Evolutionary conservation across 2,797 vertebrate species (phyloP).

Genomic region (Syngnathus acus): DNA sequence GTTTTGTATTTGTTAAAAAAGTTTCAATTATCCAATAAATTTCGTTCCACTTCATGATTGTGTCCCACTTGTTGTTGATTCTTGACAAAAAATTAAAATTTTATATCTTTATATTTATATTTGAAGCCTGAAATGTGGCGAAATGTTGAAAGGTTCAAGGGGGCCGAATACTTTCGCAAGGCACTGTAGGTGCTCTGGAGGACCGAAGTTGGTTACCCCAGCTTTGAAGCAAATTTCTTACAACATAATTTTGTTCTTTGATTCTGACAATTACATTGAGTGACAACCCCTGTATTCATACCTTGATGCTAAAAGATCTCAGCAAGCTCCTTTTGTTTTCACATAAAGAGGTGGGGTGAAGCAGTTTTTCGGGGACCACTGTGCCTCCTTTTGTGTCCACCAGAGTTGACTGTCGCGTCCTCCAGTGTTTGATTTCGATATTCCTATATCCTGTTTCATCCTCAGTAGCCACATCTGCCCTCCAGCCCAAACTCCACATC

Average conservation of each 20-base stretch:
- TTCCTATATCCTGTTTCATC: background rate
- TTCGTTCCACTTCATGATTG: too few species aligned
- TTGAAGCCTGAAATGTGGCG: too few species aligned
- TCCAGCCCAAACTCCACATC: background rate
- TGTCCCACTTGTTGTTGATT: too few species aligned
- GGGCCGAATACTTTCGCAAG: too few species aligned
- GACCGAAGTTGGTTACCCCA: too few species aligned
- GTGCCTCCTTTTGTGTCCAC: background rate
- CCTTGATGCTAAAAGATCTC: conserved; percentile 80
- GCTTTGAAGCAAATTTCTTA: background rate
- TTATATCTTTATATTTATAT: too few species aligned
- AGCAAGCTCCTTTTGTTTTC: conserved; percentile 65
- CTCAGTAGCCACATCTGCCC: background rate
- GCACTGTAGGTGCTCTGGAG: too few species aligned
- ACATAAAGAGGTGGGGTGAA: conserved; percentile 10
- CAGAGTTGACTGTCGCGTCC: background rate
- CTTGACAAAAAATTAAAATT: too few species aligned
- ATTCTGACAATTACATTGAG: background rate
- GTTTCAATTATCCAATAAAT: too few species aligned
- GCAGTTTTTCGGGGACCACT: background rate
- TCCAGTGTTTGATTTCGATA: background rate
- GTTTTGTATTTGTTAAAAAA: too few species aligned
- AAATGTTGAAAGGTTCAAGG: too few species aligned
- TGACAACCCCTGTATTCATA: conserved; percentile 40
- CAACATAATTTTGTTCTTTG: background rate